Conservation (phyloP, 2,113 vertebrate genomes). For the Carlito syrichta region DNA sequence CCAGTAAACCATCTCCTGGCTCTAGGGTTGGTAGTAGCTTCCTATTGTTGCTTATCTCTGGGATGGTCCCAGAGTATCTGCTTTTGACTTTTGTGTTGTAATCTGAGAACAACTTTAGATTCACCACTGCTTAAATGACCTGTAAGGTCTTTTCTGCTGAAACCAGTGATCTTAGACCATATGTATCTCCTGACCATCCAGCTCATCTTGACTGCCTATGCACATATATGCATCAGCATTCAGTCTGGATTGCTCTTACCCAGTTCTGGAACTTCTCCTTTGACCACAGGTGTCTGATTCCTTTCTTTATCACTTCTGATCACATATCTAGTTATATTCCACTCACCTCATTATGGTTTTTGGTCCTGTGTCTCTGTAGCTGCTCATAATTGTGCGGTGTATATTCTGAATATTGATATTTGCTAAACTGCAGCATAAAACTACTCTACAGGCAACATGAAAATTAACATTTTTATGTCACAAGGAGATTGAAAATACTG, state of each 20-base stretch:
- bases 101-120: not conserved
- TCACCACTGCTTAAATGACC: not conserved
- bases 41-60: not conserved
- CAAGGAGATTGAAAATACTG: conserved; percentile 14
- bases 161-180: not conserved
- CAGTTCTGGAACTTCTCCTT: not conserved
- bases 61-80: not conserved
- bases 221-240: not conserved
- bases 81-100: not conserved
- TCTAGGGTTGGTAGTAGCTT: not conserved
- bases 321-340: not conserved
- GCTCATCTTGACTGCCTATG: not conserved
- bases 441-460: not conserved
- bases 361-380: not conserved
- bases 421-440: not conserved
- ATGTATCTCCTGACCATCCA: not conserved
- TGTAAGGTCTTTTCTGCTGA: not conserved
- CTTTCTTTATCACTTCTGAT: not conserved
- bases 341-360: not conserved
- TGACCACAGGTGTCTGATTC: not conserved
- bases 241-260: not conserved
- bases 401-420: not conserved
- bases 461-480: not conserved
- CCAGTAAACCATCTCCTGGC: not conserved
- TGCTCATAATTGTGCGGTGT: not conserved